These are phyloP conservation scores for Creontiades dilutus DNA, from an alignment of 2,888 invertebrate genomes.

Conservation along the genomic window DNA sequence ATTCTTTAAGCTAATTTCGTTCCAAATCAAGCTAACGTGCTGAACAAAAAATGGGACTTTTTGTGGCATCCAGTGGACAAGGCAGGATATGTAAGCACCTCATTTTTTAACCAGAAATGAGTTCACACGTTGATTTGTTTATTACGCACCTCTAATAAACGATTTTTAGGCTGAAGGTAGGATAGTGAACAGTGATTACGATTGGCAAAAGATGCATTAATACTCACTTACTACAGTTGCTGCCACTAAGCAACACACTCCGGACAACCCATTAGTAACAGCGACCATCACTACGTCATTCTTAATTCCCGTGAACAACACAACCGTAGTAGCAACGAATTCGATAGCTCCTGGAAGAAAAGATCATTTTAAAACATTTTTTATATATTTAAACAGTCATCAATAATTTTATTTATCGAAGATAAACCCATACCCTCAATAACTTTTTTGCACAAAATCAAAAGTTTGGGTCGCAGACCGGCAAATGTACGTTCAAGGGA, in stretches of 20 bases:
- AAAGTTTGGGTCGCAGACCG: not conserved
- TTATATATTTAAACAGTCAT: not conserved
- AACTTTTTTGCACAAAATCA: no score
- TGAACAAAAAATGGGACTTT: no score
- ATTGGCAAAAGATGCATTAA: not conserved
- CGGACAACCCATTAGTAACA: conserved; percentile 59
- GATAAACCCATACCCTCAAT: no score
- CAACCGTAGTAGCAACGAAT: conserved; percentile 41
- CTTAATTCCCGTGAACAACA: conserved; percentile 28
- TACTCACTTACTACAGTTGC: conserved; percentile 45
- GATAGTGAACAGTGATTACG: not conserved
- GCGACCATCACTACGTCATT: conserved; percentile 54
- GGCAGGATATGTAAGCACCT: no score
- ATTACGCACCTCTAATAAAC: no score
- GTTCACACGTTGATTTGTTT: no score
- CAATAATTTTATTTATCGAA: not conserved
- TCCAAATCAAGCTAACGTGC: no score
- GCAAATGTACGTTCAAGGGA: no score
- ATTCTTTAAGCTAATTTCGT: no score
- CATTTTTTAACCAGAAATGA: no score
- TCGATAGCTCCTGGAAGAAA: conserved; percentile 60
- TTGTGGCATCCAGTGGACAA: no score
- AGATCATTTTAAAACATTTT: not conserved
- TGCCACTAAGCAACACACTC: conserved; percentile 52
- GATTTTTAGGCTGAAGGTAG: no score